Conservation (phyloP, 2,113 vertebrate species). For the Scopus umbretta region DNA sequence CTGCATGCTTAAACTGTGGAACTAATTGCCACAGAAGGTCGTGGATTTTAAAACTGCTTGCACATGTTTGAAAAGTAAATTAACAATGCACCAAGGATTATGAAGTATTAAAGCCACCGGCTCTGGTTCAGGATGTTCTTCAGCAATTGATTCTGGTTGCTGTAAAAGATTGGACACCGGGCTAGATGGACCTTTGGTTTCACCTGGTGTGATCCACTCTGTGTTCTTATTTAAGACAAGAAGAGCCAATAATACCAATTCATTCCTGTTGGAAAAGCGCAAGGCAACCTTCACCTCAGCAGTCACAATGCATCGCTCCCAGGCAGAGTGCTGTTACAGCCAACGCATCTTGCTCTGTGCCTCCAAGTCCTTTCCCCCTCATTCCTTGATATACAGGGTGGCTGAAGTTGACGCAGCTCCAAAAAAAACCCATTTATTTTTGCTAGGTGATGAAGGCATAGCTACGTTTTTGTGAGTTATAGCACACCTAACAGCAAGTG, state of each 20-base stretch:
- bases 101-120: neutral
- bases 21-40: neutral
- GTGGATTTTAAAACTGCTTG: neutral
- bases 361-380: neutral
- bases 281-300: neutral
- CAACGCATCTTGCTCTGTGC: neutral
- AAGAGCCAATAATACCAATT: neutral
- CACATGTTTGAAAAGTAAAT: neutral
- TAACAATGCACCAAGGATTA: neutral
- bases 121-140: neutral
- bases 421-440: neutral
- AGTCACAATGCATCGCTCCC: accelerated
- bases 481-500: accelerated
- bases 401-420: neutral
- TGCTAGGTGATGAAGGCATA: neutral
- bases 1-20: neutral
- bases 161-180: neutral
- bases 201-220: neutral
- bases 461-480: neutral
- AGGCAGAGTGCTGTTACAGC: neutral
- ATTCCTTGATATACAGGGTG: neutral
- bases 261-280: neutral
- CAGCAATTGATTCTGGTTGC: neutral
- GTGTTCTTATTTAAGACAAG: neutral
- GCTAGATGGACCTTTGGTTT: neutral